Percentiles rank a stretch among this genome's conserved stretches.
These are phyloP conservation scores for Syngnathus scovelli DNA, from an alignment of 2,113 vertebrate genomes.

Conservation along the genomic window DNA sequence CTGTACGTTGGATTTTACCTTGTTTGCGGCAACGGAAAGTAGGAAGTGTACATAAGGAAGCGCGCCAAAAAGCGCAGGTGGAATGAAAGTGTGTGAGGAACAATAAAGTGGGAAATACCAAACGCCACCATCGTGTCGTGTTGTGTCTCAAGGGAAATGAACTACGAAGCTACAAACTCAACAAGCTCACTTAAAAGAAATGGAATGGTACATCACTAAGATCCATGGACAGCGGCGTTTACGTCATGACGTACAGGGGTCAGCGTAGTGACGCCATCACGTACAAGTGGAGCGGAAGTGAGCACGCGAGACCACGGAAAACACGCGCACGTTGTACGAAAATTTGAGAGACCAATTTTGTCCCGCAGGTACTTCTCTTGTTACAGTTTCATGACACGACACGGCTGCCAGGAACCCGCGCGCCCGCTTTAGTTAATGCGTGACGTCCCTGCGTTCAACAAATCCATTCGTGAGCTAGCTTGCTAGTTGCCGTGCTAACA, in stretches of 20 bases:
- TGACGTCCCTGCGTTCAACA: neutral
- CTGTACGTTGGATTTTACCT: no score
- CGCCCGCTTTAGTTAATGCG: neutral
- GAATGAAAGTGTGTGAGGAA: no score
- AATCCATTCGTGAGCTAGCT: neutral
- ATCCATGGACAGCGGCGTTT: neutral
- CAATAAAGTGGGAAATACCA: no score
- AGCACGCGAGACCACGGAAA: slow-evolving; percentile 49
- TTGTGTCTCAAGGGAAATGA: no score
- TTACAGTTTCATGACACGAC: neutral
- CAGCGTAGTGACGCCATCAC: slow-evolving; percentile 40
- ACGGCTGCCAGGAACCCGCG: no score
- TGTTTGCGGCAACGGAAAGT: no score
- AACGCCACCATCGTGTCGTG: no score
- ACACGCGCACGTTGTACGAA: slow-evolving; percentile 14
- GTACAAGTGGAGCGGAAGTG: slow-evolving; percentile 50
- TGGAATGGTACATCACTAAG: no score
- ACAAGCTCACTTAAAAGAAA: no score
- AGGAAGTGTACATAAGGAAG: no score
- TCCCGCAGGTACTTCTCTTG: slow-evolving; percentile 11
- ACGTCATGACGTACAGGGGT: neutral
- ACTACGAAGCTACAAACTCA: no score
- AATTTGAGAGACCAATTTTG: neutral
- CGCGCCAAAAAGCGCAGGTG: no score
- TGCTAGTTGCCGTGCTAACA: neutral